Evolutionary conservation across 2,888 invertebrate genomes (phyloP).

Genomic region (Melolontha melolontha): DNA sequence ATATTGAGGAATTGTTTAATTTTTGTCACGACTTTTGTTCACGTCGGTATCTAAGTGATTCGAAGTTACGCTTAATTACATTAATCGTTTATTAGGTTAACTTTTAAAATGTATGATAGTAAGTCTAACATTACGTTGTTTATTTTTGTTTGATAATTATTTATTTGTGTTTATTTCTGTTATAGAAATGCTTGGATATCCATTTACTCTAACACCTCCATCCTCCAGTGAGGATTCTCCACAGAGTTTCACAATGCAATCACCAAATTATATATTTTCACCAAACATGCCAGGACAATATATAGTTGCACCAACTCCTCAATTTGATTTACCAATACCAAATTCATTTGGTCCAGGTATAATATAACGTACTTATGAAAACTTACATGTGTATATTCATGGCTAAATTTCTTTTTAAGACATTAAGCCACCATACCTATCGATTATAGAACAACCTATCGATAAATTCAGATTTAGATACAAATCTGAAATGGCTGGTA

Average conservation of each 20-base stretch:
- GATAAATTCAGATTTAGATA: constrained; percentile 87
- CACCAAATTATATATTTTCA: constrained; percentile 39
- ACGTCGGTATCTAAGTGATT: background rate
- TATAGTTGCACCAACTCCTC: background rate
- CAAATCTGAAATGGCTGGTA: constrained; percentile 88
- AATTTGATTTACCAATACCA: constrained; percentile 13
- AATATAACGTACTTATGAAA: background rate
- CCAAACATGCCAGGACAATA: background rate
- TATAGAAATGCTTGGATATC: constrained; percentile 52
- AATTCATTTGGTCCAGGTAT: constrained; percentile 6
- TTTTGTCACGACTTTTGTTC: background rate
- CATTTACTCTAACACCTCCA: constrained; percentile 58
- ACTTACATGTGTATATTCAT: background rate
- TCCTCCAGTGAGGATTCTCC: constrained; percentile 57
- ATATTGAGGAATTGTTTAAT: no score
- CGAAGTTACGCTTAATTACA: background rate
- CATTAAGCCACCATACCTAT: constrained; percentile 65
- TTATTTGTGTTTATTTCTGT: background rate
- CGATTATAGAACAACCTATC: constrained; percentile 79
- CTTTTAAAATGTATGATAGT: constrained; percentile 25
- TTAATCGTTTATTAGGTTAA: no score
- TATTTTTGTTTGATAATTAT: constrained; percentile 1
- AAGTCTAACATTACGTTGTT: constrained; percentile 5
- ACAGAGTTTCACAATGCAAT: constrained; percentile 52
- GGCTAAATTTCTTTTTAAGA: constrained; percentile 16